These are phyloP conservation scores for Labia minor DNA, from an alignment of 2,888 invertebrate genomes.

Conservation along the genomic window DNA sequence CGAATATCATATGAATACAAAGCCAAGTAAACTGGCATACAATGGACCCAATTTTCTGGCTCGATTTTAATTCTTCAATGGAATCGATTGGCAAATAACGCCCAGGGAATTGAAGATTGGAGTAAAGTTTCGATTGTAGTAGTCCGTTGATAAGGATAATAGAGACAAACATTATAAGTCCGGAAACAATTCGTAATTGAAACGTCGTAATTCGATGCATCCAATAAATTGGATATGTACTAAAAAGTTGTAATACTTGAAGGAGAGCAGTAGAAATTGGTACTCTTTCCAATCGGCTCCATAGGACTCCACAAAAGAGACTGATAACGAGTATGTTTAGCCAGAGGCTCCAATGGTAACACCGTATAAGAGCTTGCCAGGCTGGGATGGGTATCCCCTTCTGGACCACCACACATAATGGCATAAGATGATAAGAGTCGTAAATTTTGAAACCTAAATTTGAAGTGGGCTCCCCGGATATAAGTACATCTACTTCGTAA, in stretches of 20 bases:
- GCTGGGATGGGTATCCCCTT: not conserved
- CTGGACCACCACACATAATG: not conserved
- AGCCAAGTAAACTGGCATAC: not conserved
- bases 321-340: not conserved
- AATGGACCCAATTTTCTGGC: not conserved
- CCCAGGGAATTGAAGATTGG: not conserved
- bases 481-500: too few relatives aligned
- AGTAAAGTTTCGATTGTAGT: not conserved
- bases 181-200: not conserved
- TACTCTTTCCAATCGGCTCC: not conserved
- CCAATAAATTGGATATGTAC: not conserved
- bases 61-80: not conserved
- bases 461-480: too few relatives aligned
- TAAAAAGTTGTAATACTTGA: not conserved
- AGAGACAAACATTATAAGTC: not conserved
- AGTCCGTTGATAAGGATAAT: not conserved
- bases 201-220: not conserved
- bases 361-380: constrained; percentile 3
- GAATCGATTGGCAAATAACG: not conserved
- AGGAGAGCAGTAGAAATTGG: not conserved
- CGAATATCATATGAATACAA: not conserved
- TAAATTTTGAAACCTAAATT: too few relatives aligned
- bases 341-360: constrained; percentile 16
- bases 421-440: too few relatives aligned
- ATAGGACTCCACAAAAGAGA: not conserved